phyloP scores from a whole-genome alignment of 2,113 vertebrate species.

The Aptenodytes forsteri region DNA sequence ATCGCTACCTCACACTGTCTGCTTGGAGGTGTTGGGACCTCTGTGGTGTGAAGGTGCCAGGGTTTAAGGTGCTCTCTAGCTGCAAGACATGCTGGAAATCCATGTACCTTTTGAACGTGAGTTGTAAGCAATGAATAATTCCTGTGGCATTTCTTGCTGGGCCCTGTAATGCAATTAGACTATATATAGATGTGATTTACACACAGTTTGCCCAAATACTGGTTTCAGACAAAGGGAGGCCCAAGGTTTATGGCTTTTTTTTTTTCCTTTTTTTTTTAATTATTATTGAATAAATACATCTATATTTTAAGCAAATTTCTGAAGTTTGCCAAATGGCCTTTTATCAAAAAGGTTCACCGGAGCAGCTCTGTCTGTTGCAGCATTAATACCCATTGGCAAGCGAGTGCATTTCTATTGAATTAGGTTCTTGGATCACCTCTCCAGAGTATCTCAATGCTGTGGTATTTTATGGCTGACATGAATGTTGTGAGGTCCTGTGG shows the following conservation, averaged over 20 bases:
- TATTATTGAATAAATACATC: constrained; percentile 8
- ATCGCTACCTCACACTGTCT: neutral
- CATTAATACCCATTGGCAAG: constrained; percentile 20
- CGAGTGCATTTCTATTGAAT: constrained; percentile 62
- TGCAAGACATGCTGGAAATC: neutral
- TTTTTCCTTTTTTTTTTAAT: neutral
- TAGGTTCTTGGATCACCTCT: constrained; percentile 61
- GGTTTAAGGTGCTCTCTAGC: neutral
- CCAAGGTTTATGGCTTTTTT: neutral
- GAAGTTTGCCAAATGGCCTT: constrained; percentile 37
- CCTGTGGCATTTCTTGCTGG: neutral
- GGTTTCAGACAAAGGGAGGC: constrained; percentile 15
- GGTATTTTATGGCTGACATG: constrained; percentile 60
- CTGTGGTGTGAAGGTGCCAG: neutral
- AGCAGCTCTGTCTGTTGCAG: constrained; percentile 19
- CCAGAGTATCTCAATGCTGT: constrained; percentile 17
- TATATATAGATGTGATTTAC: neutral
- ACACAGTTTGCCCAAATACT: neutral
- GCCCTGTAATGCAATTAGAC: neutral
- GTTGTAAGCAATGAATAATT: neutral
- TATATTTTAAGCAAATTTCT: constrained; percentile 9
- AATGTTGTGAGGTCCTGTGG: constrained; percentile 57
- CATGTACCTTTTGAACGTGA: neutral
- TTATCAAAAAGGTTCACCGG: constrained; percentile 46
- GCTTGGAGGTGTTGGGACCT: neutral